phyloP scores from a whole-genome alignment of 2,888 invertebrate genomes.

The Neria commutata region DNA sequence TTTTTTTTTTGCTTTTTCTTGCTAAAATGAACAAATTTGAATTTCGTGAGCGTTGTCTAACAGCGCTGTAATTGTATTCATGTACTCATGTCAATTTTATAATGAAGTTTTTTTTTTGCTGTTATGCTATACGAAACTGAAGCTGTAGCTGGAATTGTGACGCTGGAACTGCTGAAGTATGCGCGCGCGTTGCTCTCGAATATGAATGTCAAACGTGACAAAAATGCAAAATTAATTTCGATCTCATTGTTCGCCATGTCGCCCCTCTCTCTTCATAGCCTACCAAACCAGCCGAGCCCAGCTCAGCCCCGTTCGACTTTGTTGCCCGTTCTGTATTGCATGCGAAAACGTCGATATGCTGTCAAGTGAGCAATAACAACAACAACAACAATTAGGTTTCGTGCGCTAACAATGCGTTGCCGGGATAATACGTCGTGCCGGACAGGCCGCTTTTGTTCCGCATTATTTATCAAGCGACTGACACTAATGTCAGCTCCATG shows the following conservation, averaged over 20 bases:
- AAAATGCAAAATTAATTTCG: slow-evolving; percentile 36
- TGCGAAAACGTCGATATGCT: neutral
- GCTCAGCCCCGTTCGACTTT: neutral
- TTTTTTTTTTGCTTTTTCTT: too few species aligned
- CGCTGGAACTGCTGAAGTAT: too few species aligned
- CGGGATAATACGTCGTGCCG: neutral
- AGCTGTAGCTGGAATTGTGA: too few species aligned
- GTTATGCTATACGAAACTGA: too few species aligned
- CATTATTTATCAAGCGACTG: neutral
- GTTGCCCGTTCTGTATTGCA: neutral
- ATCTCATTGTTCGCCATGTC: neutral
- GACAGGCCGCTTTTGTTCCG: neutral
- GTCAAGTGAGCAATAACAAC: neutral
- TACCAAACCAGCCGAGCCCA: neutral
- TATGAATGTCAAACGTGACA: slow-evolving; percentile 52
- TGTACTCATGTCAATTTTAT: too few species aligned
- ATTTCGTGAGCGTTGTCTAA: too few species aligned
- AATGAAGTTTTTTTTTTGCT: too few species aligned
- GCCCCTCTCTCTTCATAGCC: neutral
- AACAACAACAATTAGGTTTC: slow-evolving; percentile 7
- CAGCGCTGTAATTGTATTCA: slow-evolving; percentile 1
- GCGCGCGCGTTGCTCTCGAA: slow-evolving; percentile 17
- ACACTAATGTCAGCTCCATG: too few species aligned
- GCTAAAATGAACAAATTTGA: too few species aligned
- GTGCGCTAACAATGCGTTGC: slow-evolving; percentile 10